Evolutionary conservation across 2,888 invertebrate species (phyloP), one percentile per base, ranked within the genome.

Genomic region (Congeria kusceri): DNA sequence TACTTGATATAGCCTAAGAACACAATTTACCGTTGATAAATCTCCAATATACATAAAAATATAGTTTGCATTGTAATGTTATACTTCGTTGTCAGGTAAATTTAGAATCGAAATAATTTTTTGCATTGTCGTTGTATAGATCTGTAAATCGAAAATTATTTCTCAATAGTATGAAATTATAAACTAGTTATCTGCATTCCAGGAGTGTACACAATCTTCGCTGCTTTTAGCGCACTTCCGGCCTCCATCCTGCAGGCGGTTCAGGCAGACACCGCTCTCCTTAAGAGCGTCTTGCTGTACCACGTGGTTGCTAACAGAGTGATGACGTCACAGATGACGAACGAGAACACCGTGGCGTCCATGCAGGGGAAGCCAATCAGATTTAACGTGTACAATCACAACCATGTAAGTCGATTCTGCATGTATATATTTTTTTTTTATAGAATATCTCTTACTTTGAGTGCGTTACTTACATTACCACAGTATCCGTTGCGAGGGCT

Each of bases 141-240:
- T n/a, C n/a, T n/a, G 32, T 32, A 7, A 32, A 32, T 7, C 32
- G 32, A 9, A 9, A 7, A 32, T 32, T 32, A 32, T 32, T 32
- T 32, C 4, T 32, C 32, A 32, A 32, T 32, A 4, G 32, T 32
- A 32, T 7, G 9, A 4, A 4, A 32, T 4, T 4, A 7, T 32
- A 7, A 49, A 20, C 49, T 9, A 4, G 49, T 15, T 4, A 20
- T 4, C 20, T 39, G 0, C 46, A 32, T 59, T 46, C 27, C 80
- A 88, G 87, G 84, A 5, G 83, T 84, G 7, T 83, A 77, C 65
- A 88, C 88, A 11, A 64, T 88, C 3, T 78, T 88, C 62, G 73
- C 59, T 15, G 86, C 86, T 3, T 80, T 88, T 66, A 27, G 58
- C 18, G 67, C 63, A 20, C 25, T 83, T 9, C 71, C 76, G 7